Percentiles rank a stretch among this genome's conserved stretches.
These are phyloP conservation scores for Prenolepis imparis DNA, from an alignment of 2,888 invertebrate species.

Conservation along the genomic window DNA sequence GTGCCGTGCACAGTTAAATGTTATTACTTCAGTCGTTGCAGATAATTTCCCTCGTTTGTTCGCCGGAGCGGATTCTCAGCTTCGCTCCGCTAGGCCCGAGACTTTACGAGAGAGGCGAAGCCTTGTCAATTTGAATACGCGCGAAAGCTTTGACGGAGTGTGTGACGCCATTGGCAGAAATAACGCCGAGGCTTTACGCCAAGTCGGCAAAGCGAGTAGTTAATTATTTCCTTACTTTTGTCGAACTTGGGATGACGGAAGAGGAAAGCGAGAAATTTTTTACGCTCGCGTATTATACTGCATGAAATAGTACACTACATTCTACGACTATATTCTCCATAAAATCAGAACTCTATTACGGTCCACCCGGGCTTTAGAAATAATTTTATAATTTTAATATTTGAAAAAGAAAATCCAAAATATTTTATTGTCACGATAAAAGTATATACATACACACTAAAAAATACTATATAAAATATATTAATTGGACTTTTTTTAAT, in stretches of 20 bases:
- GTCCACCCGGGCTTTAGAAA: too few relatives aligned
- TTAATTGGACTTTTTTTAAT: background rate
- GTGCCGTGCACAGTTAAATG: slow-evolving; percentile 76
- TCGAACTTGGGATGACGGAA: too few relatives aligned
- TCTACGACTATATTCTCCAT: background rate
- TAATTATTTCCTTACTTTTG: slow-evolving; percentile 7
- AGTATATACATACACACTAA: too few relatives aligned
- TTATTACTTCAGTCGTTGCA: slow-evolving; percentile 82
- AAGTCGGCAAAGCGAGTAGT: background rate
- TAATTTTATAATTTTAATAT: background rate
- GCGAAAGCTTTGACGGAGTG: background rate
- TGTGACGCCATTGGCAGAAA: background rate
- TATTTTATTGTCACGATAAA: too few relatives aligned
- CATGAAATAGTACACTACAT: background rate
- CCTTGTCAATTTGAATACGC: slow-evolving; percentile 18
- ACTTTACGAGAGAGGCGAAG: slow-evolving; percentile 1
- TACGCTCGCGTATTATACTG: background rate
- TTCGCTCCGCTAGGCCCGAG: background rate
- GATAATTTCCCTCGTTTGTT: slow-evolving; percentile 84
- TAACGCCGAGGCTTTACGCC: slow-evolving; percentile 17
- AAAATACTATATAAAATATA: too few relatives aligned
- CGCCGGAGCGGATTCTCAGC: slow-evolving; percentile 60
- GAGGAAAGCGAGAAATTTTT: background rate
- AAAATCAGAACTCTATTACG: background rate
- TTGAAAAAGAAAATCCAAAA: background rate